Base-by-base conservation (phyloP, 2,113 vertebrate species). In the Myrmophylax atrothorax region DNA sequence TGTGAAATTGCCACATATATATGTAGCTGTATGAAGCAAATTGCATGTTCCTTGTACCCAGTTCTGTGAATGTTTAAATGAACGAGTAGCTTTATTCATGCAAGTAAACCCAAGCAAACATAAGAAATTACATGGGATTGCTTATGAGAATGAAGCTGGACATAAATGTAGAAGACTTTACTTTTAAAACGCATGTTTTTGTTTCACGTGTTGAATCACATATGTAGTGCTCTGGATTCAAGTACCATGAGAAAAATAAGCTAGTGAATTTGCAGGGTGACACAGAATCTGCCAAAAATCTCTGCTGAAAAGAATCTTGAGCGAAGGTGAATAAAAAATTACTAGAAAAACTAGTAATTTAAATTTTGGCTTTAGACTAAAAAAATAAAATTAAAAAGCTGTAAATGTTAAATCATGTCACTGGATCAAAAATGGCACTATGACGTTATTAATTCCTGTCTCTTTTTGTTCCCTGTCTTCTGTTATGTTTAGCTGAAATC, bases 1-100 rank as follows among this genome's bases (percentile, higher is more conserved):
- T 95, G 91, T 87, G 95, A 95, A 96, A 96, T 95, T 76, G 64
- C 62, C 58, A 66, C 37, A 7, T 72, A 14, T 35, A 46, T 60
- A 19, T 40, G 44, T 68, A 88, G 58, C 87, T 87, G 12, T 25
- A 7, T 50, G 80, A 87, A 95, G 47, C 35, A 35, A 89, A 68
- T 24, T 18, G 18, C 23, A 11, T 17, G 6, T 77, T 84, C 38
- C 35, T 75, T 25, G 12, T n/a, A 28, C 16, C 58, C 20, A 35
- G 29, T 85, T 73, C 74, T 60, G 24, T 24, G 26, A 44, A 62
- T 7, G 31, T 50, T 92, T 84, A 75, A 87, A 75, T 25, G 28
- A 84, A 60, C 8, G 10, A 66, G 31, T 24, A 67, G 28, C 37
- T 88, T 90, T 93, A 75, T 77, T 78, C n/a, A 24, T 7, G 8